A percentile compares a stretch with the other conserved stretches of the same genome.
These are phyloP conservation scores for Aspiorhynchus laticeps DNA, from an alignment of 2,113 vertebrate species.

Conservation along the genomic window DNA sequence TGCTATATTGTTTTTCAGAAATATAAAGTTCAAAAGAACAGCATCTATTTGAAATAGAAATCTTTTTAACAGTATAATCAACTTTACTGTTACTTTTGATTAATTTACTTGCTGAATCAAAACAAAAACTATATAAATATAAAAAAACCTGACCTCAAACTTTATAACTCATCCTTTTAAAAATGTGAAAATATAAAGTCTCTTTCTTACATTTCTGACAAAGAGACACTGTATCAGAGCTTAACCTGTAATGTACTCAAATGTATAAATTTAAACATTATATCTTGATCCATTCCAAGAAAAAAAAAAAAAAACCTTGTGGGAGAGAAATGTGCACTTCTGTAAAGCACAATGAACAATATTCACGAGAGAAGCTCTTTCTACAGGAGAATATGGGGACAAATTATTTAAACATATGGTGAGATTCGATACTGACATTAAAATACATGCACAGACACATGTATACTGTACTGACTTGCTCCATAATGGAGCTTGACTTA, in stretches of 20 bases:
- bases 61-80: background rate
- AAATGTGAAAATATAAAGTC: background rate
- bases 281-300: background rate
- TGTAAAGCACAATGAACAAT: background rate
- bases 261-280: background rate
- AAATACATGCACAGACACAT: slow-evolving; percentile 32
- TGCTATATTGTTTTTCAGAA: background rate
- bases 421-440: slow-evolving; percentile 1
- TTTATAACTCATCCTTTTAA: background rate
- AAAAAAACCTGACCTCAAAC: background rate
- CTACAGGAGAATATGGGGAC: background rate
- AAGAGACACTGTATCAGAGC: background rate
- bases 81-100: background rate
- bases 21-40: background rate
- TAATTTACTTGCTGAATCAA: background rate
- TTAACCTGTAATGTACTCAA: background rate
- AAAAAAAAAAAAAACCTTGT: background rate
- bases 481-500: slow-evolving; percentile 65
- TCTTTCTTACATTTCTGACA: background rate
- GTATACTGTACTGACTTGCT: slow-evolving; percentile 45
- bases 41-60: background rate
- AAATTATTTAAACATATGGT: background rate
- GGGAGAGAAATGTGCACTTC: background rate
- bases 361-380: background rate
- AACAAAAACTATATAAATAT: no score